A percentile compares a stretch with the other conserved stretches of the same genome.
These are phyloP conservation scores for Drosophila gunungcola DNA, from an alignment of 1,140 invertebrate genomes.

Conservation along the genomic window DNA sequence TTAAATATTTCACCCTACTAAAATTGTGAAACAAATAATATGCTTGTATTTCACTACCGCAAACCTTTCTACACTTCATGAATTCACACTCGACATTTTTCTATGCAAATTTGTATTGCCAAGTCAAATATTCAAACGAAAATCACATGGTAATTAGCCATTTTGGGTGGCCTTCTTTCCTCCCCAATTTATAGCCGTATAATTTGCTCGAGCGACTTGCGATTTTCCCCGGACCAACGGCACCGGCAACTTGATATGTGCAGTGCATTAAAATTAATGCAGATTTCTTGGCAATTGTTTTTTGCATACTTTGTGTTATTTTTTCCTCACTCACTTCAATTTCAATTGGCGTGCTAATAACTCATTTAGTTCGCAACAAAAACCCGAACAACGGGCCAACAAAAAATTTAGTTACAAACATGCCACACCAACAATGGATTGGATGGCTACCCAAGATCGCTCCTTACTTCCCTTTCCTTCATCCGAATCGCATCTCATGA, in stretches of 20 bases:
- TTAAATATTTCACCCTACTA: no score
- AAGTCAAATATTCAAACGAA: conserved; percentile 35
- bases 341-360: conserved; percentile 82
- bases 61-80: no score
- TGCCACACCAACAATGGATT: conserved; percentile 57
- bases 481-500: conserved; percentile 38
- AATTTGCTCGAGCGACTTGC: conserved; percentile 43
- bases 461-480: conserved; percentile 10
- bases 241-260: neutral
- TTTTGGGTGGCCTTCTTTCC: conserved; percentile 54
- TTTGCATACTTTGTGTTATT: conserved; percentile 36
- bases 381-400: conserved; percentile 31
- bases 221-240: conserved; percentile 33
- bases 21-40: no score
- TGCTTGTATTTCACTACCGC: no score
- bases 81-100: neutral
- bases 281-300: conserved; percentile 54
- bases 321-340: conserved; percentile 58
- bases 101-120: conserved; percentile 2
- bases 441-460: conserved; percentile 33
- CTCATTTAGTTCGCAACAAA: conserved; percentile 81
- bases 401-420: conserved; percentile 65
- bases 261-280: conserved; percentile 30
- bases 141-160: conserved; percentile 33
- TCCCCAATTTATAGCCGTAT: conserved; percentile 22